Evolutionary conservation across 2,888 invertebrate genomes (phyloP), one percentile per base, ranked within the genome.

Genomic region (Lithodes maja): DNA sequence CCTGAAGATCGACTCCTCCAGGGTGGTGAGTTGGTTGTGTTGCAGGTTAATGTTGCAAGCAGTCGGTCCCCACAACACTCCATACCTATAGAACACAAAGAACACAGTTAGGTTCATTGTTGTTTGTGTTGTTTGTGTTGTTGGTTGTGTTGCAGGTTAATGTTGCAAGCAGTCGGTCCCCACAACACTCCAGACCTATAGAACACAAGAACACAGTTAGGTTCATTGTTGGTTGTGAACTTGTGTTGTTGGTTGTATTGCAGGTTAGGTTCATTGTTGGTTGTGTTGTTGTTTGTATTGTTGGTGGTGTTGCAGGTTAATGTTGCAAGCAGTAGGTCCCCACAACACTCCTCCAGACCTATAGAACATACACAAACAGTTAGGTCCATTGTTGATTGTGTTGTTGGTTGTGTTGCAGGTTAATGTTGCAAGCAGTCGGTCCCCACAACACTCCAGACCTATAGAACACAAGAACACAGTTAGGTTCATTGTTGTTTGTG

Each of bases 11-110:
- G 7, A 49, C 68, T 81, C 68, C 9, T 17, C 9, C 9, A 81
- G 68, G 9, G 68, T 81, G 15, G 15, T 9, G 5, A 81, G 81
- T 7, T 81, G 68, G 68, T 81, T 81, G 68, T 68, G 50, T 49
- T 49, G 81, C 2, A 81, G 81, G 49, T 68, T 2, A 15, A 81
- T 7, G 33, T 2, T 7, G 5, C 15, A 17, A 5, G 12, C 33
- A 7, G 9, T 61, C 9, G 68, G 68, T 3, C 81, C 81, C 1
- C 7, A 50, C 68, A 81, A 49, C 81, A 68, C 68, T 9, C 81
- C 81, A 7, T 17, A 9, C 55, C 81, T 81, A 68, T 2, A 61
- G 15, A 7, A 61, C 68, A 61, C 68, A 61, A 7, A 61, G 9
- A 33, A 33, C 33, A 33, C 33, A 33, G 33, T 33, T 33, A 33